These are phyloP conservation scores for Bubalus kerabau DNA, from an alignment of 2,113 vertebrate species.

Conservation along the genomic window DNA sequence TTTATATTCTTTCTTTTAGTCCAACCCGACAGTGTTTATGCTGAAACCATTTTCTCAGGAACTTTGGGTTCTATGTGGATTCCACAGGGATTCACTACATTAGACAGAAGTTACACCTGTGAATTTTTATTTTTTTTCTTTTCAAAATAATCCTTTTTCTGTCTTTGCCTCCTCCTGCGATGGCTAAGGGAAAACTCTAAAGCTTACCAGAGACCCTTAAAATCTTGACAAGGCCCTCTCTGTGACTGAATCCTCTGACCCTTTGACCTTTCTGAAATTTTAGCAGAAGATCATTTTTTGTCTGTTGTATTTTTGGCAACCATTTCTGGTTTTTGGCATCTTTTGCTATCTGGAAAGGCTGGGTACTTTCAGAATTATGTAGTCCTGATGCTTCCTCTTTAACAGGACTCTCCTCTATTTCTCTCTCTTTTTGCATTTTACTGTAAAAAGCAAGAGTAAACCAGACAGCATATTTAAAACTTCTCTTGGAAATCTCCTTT, in stretches of 20 bases:
- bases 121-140: background rate
- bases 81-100: background rate
- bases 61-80: background rate
- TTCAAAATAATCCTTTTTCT: background rate
- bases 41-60: background rate
- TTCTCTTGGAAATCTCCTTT: background rate
- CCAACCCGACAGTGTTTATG: background rate
- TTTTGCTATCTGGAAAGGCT: background rate
- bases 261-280: conserved; percentile 21
- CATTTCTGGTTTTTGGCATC: background rate
- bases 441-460: background rate
- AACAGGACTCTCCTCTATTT: background rate
- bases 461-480: background rate
- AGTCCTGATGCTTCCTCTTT: background rate
- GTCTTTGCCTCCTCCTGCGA: background rate
- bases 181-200: background rate
- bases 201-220: background rate
- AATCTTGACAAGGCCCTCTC: background rate
- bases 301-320: background rate
- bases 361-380: background rate
- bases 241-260: background rate
- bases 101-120: background rate
- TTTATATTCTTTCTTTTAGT: background rate
- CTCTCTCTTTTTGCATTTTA: background rate
- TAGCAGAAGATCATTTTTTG: background rate